Evolutionary conservation across 2,888 invertebrate genomes (phyloP), one percentile per base, ranked within the genome.

Genomic region (Achlya flavicornis): DNA sequence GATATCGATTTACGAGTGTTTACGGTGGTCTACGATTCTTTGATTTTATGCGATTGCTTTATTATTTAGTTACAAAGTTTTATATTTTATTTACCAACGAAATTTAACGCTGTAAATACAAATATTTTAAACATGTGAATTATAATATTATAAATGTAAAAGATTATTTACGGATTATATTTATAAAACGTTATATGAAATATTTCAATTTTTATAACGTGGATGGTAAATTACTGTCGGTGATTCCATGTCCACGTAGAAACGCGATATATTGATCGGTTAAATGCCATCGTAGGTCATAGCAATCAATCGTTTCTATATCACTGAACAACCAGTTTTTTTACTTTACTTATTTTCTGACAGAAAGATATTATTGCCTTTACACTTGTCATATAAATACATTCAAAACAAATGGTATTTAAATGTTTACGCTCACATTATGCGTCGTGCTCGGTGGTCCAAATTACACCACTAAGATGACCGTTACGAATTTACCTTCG

Each of bases 361-460:
- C 14, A 14, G 8, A 38, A 38, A 38, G 38, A 8, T 38, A 10
- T 41, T 41, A 41, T 12, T 7, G 38, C 8, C 8, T 8, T 7
- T 41, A 41, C 4, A 41, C 10, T 38, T 10, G 7, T 3, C 8
- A 8, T 3, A 41, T 41, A 41, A 12, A 12, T 3, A 41, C 3
- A 12, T 41, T 12, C 12, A 26, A 41, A 12, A 12, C 3, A 12
- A 12, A 41, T 12, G 12, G 41, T 41, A 12, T 70, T 70, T 74
- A 53, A 83, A 86, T 81, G 71, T 85, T 77, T 82, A 81, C 80
- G 81, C 76, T 53, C 74, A 73, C 70, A 75, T 72, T 77, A 76
- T 76, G 73, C 76, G 77, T 81, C 88, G 71, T 79, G 83, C 75
- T 70, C 82, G 88, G 89, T 88, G 89, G 89, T 86, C 89, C 76